These are phyloP conservation scores for Agonopterix heracliana DNA, from an alignment of 2,888 invertebrate species.

Conservation along the genomic window DNA sequence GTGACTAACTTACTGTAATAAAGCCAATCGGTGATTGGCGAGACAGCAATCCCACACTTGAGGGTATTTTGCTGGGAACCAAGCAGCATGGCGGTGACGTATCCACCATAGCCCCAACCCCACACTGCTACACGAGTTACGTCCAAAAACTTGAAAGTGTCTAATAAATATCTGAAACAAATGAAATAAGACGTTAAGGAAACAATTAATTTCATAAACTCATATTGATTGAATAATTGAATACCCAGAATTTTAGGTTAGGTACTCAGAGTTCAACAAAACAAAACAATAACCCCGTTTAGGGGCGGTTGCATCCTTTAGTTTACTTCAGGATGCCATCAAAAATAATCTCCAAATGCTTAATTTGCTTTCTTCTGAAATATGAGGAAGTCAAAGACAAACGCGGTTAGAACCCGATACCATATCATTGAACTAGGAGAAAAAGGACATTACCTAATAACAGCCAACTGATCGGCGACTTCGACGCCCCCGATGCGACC, in stretches of 20 bases:
- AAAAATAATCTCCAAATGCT: too few species aligned
- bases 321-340: too few species aligned
- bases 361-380: too few species aligned
- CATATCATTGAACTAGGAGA: not conserved
- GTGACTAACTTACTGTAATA: conserved; percentile 89
- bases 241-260: too few species aligned
- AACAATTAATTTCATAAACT: too few species aligned
- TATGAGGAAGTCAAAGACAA: too few species aligned
- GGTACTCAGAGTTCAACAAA: too few species aligned
- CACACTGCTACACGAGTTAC: conserved; percentile 92
- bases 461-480: conserved; percentile 93
- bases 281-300: too few species aligned
- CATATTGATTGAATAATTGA: too few species aligned
- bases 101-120: conserved; percentile 98
- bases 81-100: conserved; percentile 93
- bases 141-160: conserved; percentile 89
- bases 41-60: conserved; percentile 95
- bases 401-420: not conserved
- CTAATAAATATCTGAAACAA: conserved; percentile 81
- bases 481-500: conserved; percentile 91
- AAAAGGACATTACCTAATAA: conserved; percentile 75
- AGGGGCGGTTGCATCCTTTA: too few species aligned
- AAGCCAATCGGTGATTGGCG: conserved; percentile 96
- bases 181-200: not conserved
- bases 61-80: conserved; percentile 91